Conservation (phyloP, 1,140 invertebrate species). For the Catajapyx aquilonaris region DNA sequence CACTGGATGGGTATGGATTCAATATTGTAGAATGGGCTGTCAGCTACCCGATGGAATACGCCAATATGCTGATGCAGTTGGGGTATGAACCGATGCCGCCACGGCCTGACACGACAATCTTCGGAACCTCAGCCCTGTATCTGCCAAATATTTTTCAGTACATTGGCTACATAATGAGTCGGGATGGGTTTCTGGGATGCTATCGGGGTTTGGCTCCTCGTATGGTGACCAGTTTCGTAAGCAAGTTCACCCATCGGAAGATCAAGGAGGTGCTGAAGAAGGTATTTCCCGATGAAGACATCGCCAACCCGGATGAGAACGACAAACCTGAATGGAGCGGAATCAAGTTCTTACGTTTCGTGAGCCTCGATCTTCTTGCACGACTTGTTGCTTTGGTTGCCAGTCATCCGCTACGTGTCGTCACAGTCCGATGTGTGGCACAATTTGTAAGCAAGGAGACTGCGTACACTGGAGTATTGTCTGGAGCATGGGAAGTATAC, state of each 20-base stretch:
- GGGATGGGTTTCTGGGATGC: constrained; percentile 63
- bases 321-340: too few relatives aligned
- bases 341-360: too few relatives aligned
- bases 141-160: constrained; percentile 77
- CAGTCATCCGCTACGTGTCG: constrained; percentile 73
- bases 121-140: constrained; percentile 50
- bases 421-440: constrained; percentile 69
- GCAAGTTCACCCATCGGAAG: constrained; percentile 13
- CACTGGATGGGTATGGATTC: too few relatives aligned
- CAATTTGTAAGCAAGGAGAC: constrained; percentile 75
- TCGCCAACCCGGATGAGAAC: too few relatives aligned
- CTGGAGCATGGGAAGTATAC: constrained; percentile 55
- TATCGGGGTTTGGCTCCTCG: constrained; percentile 60
- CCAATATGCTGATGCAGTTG: too few relatives aligned
- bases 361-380: constrained; percentile 44
- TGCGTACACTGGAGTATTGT: constrained; percentile 50
- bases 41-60: too few relatives aligned
- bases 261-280: constrained; percentile 12
- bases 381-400: constrained; percentile 49
- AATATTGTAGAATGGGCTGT: too few relatives aligned
- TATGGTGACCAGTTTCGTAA: constrained; percentile 42
- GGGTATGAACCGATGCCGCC: constrained; percentile 69
- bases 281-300: too few relatives aligned
- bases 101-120: constrained; percentile 43
- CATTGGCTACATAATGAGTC: constrained; percentile 54